A percentile compares a stretch with the other conserved stretches of the same genome.
Evolutionary conservation across 2,797 vertebrate species (phyloP).

Genomic region (Merluccius polli): DNA sequence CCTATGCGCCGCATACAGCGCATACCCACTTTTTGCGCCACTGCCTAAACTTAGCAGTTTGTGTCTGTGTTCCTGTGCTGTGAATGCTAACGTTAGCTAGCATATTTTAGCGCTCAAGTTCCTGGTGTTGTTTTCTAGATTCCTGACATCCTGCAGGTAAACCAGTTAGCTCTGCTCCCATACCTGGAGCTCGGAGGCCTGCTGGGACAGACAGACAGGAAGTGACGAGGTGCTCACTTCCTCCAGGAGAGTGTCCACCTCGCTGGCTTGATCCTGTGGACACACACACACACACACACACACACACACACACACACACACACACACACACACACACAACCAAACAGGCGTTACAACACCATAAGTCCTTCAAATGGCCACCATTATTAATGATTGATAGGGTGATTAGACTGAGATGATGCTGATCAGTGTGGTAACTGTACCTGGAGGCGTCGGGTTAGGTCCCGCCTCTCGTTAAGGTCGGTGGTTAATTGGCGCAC

Average conservation of each 20-base stretch:
- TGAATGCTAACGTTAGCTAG: no score
- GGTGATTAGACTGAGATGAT: background rate
- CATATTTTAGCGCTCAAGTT: no score
- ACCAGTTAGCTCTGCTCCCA: background rate
- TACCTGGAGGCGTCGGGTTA: slow-evolving; percentile 75
- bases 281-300: background rate
- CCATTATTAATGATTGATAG: background rate
- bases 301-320: background rate
- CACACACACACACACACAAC: background rate
- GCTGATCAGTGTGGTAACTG: background rate
- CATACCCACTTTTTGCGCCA: no score
- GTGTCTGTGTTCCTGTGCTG: no score
- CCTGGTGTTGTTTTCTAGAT: no score
- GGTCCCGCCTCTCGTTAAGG: slow-evolving; percentile 31
- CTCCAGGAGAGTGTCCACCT: background rate
- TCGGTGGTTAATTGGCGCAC: slow-evolving; percentile 64
- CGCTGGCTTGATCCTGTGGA: background rate
- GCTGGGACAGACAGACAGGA: background rate
- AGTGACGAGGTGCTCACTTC: background rate
- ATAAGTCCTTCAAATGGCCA: background rate
- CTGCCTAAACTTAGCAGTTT: background rate
- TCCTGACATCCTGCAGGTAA: background rate
- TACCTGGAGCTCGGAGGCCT: background rate
- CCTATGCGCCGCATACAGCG: no score
- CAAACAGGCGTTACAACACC: background rate